These are phyloP conservation scores for Ameiurus melas DNA, from an alignment of 2,113 vertebrate species.

Conservation along the genomic window DNA sequence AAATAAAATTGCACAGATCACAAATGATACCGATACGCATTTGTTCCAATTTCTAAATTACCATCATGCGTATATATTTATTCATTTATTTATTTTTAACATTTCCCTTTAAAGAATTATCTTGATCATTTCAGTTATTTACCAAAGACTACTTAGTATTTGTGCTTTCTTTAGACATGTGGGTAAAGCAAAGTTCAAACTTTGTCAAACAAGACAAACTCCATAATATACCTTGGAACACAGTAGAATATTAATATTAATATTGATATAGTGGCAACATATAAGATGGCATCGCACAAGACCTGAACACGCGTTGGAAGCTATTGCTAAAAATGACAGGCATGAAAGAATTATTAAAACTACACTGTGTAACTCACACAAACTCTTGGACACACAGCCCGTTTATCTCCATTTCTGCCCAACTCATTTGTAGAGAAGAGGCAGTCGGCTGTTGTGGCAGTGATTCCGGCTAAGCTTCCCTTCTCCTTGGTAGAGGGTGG, in stretches of 20 bases:
- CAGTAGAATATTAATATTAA: conserved; percentile 27
- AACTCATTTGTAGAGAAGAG: conserved; percentile 87
- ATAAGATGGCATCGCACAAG: not conserved
- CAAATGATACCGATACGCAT: not conserved
- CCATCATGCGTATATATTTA: no score
- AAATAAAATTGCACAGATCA: not conserved
- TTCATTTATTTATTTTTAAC: no score
- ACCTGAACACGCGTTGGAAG: not conserved
- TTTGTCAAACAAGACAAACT: not conserved
- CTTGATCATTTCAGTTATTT: not conserved
- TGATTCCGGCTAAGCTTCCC: conserved; percentile 86
- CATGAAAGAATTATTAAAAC: not conserved
- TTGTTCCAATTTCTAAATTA: not conserved
- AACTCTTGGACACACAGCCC: not conserved
- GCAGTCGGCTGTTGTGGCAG: conserved; percentile 91
- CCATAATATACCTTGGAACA: not conserved
- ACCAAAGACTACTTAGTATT: conserved; percentile 3
- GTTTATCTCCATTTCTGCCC: not conserved
- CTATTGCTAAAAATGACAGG: not conserved
- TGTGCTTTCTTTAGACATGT: conserved; percentile 18
- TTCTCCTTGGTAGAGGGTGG: conserved; percentile 81
- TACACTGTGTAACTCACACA: conserved; percentile 18
- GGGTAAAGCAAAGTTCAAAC: not conserved
- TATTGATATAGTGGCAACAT: conserved; percentile 23
- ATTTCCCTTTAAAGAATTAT: no score